Evolutionary conservation across 2,888 invertebrate genomes (phyloP), one percentile per base, ranked within the genome.

Genomic region (Clepsis dumicolana): DNA sequence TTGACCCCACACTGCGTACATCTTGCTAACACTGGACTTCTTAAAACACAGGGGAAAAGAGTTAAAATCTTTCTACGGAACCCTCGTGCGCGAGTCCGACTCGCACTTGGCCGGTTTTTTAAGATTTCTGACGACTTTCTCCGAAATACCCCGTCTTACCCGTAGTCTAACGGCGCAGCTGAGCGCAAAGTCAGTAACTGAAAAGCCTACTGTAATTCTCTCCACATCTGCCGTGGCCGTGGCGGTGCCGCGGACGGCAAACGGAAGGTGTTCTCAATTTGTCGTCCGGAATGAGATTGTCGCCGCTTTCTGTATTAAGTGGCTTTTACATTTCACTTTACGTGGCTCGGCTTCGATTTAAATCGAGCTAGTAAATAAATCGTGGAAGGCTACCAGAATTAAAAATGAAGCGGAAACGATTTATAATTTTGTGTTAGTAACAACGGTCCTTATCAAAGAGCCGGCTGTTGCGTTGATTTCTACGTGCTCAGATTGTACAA

Each of bases 221-320:
- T 52, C 59, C 57, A 10, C 44, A 27, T 32, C 16, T 56, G 84
- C 77, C 81, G 84, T 81, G 83, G 85, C 38, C 38, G 4, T n/a
- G 38, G 38, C 81, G 44, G 81, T 75, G 75, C 73, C 78, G 82
- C 79, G 84, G 67, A 38, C 64, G 67, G 76, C 74, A 79, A 79
- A 84, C 85, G 89, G 89, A 90, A 91, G 90, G 87, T 89, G 90
- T 88, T 88, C 88, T 85, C 91, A 91, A 93, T 93, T 92, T 92
- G 92, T 92, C 90, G 87, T 79, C 77, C 83, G 77, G 86, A 90
- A 91, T 90, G 89, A 90, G 88, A 90, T 90, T 91, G 92, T 91
- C 90, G 83, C 87, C 89, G 89, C 87, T 87, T 86, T 87, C 87
- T 83, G 88, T 85, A 89, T 89, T 88, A 89, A 90, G 87, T 90